Conservation (phyloP, 37 sponge, comb jelly and placozoan species). For the Ianthella basta region DNA sequence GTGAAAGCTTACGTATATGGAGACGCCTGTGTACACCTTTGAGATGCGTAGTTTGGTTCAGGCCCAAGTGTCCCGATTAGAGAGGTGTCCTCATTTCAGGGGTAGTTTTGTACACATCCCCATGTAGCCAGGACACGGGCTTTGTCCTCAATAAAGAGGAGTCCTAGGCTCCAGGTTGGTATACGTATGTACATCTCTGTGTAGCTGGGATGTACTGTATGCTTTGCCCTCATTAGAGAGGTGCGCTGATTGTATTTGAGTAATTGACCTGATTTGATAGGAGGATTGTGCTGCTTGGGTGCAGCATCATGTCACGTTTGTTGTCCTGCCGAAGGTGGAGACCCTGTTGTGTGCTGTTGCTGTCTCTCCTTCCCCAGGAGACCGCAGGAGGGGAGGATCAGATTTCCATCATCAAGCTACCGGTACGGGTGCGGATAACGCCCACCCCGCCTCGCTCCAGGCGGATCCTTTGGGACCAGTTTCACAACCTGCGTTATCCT, state of each 20-base stretch:
- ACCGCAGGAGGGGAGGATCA: constrained; percentile 49
- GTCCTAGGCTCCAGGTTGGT: no score
- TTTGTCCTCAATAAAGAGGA: no score
- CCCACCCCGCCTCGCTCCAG: constrained; percentile 89
- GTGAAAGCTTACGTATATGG: background rate
- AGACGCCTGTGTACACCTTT: background rate
- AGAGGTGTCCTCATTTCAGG: no score
- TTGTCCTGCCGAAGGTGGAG: background rate
- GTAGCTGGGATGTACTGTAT: no score
- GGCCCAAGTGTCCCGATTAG: background rate
- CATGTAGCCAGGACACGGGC: no score
- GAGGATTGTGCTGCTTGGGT: background rate
- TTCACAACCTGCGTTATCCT: constrained; percentile 97
- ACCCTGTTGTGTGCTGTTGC: background rate
- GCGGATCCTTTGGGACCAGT: constrained; percentile 99
- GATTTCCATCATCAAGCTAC: constrained; percentile 72
- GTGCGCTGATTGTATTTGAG: no score
- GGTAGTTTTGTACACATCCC: no score
- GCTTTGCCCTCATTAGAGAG: no score
- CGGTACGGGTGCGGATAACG: constrained; percentile 79
- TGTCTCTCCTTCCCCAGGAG: constrained; percentile 6
- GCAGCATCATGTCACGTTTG: background rate
- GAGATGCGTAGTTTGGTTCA: background rate
- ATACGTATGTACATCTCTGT: no score
- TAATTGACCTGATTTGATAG: no score